These are phyloP conservation scores for Orthosia incerta DNA, from an alignment of 2,888 invertebrate species.

Conservation along the genomic window DNA sequence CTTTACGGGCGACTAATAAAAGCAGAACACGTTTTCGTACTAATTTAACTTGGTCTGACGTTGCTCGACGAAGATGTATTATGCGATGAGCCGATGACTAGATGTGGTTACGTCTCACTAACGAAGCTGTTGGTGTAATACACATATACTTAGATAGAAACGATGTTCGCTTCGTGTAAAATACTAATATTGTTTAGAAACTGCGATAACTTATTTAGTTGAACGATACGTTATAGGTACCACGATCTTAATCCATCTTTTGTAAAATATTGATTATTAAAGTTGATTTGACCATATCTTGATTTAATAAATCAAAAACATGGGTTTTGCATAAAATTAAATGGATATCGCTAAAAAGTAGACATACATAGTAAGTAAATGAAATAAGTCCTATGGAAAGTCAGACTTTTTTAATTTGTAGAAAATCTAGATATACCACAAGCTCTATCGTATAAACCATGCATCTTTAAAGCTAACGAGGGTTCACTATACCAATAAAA, in stretches of 20 bases:
- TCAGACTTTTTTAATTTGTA: too few species aligned
- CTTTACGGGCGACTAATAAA: conserved; percentile 76
- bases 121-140: conserved; percentile 35
- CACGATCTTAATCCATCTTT: background rate
- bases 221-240: background rate
- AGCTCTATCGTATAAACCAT: background rate
- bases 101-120: conserved; percentile 52
- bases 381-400: background rate
- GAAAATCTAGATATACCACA: background rate
- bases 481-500: background rate
- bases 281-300: background rate
- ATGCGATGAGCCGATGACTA: conserved; percentile 44
- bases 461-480: conserved; percentile 2
- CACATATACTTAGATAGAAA: conserved; percentile 38
- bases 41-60: conserved; percentile 81
- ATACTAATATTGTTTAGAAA: conserved; percentile 4
- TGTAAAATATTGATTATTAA: background rate
- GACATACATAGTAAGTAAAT: background rate
- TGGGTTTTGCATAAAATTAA: too few species aligned
- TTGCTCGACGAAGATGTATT: conserved; percentile 66
- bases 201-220: background rate
- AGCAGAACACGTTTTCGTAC: conserved; percentile 80
- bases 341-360: too few species aligned
- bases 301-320: too few species aligned
- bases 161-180: conserved; percentile 9